Evolutionary conservation across 2,888 invertebrate species (phyloP), one percentile per base, ranked within the genome.

Genomic region (Adelognathus sp.): DNA sequence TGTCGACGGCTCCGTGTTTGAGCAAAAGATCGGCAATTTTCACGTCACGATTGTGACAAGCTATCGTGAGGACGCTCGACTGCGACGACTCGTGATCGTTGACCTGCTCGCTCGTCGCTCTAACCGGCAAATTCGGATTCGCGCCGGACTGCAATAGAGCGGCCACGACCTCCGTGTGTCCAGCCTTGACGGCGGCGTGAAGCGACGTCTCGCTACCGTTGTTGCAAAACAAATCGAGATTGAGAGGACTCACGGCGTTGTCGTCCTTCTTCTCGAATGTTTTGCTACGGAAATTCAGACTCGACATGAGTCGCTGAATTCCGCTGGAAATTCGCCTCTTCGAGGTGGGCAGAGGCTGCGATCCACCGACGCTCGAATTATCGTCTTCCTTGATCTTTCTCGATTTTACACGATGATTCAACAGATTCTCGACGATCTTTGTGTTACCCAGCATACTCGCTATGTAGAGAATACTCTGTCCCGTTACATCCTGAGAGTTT

Each of bases 401-500:
- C 18, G 94, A 94, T 88, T 94, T 94, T 0, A 96, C 93, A 87
- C 93, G 93, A 91, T 95, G 95, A 86, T 94, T 95, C 21, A 98
- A 92, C 80, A 98, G 93, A 6, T 95, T 93, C 80, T 96, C 96
- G 0, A 97, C 95, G 63, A 98, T 94, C 76, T 95, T 94, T 76
- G 94, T 93, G 90, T 97, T 97, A 18, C 97, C 97, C 70, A 97
- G 93, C 76, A 96, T 94, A 89, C 97, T 96, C 9, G 98, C 97
- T 79, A 98, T 95, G 92, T 98, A 98, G 9, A 99, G 93, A 67
- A 98, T 95, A 80, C 96, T 98, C 92, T 98, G 98, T 0, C 97
- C 97, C 29, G 96, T 96, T 2, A 96, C 97, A 92, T 98, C 98
- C 83, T 96, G 94, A 52, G 96, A 95, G 92, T 99, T 99, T 60